Evolutionary conservation across 2,888 invertebrate species (phyloP), one percentile per base, ranked within the genome.

Genomic region (Tachina fera): DNA sequence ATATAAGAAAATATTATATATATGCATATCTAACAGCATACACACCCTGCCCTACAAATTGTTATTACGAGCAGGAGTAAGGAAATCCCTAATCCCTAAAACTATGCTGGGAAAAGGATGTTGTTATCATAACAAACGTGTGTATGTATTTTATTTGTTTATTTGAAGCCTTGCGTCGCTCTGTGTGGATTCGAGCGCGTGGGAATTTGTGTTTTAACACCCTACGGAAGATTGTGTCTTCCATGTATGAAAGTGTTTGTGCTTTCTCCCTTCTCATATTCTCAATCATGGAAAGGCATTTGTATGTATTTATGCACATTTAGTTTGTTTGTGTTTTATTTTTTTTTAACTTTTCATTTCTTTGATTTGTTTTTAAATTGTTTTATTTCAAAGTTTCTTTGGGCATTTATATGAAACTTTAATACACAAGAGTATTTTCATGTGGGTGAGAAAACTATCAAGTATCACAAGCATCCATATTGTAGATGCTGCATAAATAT

Each of bases 311-410:
- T 45, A 41, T 78, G 49, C 43, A 41, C 41, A 58, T 49, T 60
- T 60, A 41, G 19, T 63, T 75, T 63, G 74, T 68, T 58, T 39
- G 14, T 13, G 6, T 56, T 47, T n/a, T 9, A 39, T 56, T 65
- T 19, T 31, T 63, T 45, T 22, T 5, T 45, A 56, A 47, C 19
- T 67, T 47, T 19, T 16, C 19, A 39, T 77, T 47, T 67, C 67
- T 60, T 78, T 79, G 71, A 79, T 41, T 39, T 68, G 41, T 68
- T 78, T 53, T 16, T 9, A 70, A 71, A 51, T 45, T 0, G 9
- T 76, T 76, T 76, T 56, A 9, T 14, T 47, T 13, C n/a, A 11
- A 31, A 16, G 31, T 67, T 58, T 39, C 6, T 14, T 31, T 51
- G 60, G 19, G 9, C 47, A 16, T 77, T 77, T 68, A 13, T n/a